Conservation (phyloP, 2,113 vertebrate species). For the Ictalurus punctatus region DNA sequence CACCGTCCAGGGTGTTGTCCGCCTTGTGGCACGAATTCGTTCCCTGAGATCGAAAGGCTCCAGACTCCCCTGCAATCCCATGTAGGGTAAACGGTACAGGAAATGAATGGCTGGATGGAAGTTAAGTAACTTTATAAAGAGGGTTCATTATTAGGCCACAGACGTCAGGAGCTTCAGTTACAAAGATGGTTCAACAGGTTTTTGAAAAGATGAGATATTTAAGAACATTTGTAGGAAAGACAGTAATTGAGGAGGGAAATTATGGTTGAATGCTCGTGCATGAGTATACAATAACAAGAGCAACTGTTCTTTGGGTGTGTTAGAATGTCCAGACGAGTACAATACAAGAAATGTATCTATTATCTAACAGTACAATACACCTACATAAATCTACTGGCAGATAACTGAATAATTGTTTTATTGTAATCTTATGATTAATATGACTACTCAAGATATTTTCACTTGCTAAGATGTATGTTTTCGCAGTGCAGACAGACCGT, state of each 20-base stretch:
- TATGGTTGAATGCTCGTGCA: background rate
- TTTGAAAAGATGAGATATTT: background rate
- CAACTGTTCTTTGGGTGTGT: background rate
- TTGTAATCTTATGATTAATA: background rate
- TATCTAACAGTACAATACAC: background rate
- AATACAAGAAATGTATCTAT: background rate
- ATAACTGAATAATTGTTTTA: background rate
- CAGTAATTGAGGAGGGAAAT: background rate
- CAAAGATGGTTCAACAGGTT: background rate
- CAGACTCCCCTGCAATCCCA: too few species aligned
- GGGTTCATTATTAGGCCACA: background rate
- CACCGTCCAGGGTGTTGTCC: too few species aligned
- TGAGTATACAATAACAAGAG: background rate
- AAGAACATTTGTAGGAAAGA: background rate
- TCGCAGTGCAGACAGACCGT: too few species aligned
- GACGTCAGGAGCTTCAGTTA: background rate
- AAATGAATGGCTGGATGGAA: too few species aligned
- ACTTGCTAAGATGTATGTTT: background rate
- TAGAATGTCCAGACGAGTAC: background rate
- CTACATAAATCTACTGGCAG: background rate
- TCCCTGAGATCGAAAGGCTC: too few species aligned
- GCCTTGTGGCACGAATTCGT: too few species aligned
- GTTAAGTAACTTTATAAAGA: background rate
- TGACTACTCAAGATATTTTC: background rate
- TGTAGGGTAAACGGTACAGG: too few species aligned